phyloP scores from a whole-genome alignment of 2,113 vertebrate genomes.

The Eptatretus burgeri region DNA sequence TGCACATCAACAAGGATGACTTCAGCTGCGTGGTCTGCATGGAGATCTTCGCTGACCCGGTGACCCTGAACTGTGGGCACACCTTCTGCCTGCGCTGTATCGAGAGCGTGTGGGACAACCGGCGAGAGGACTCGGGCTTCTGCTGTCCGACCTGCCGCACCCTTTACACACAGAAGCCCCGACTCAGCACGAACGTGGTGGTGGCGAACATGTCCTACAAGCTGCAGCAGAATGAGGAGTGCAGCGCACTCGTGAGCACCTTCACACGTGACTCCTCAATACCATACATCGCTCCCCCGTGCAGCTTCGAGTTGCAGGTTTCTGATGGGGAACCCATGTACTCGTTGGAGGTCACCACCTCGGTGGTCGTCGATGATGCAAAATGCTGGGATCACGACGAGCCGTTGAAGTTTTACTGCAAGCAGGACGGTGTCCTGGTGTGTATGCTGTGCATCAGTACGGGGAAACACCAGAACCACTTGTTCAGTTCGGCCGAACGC shows the following conservation, averaged over 20 bases:
- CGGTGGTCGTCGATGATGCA: neutral
- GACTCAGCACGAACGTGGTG: neutral
- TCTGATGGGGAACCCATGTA: neutral
- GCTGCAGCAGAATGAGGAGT: neutral
- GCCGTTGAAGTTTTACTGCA: constrained; percentile 7
- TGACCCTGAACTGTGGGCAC: constrained; percentile 28
- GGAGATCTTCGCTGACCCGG: constrained; percentile 21
- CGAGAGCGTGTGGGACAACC: constrained; percentile 12
- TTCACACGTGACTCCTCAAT: neutral
- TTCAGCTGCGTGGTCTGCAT: constrained; percentile 28
- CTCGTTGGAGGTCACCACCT: neutral
- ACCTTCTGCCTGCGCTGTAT: constrained; percentile 26
- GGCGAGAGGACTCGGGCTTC: constrained; percentile 14
- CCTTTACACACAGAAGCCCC: constrained; percentile 14
- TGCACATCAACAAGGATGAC: constrained; percentile 13
- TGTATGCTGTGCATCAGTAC: constrained; percentile 4
- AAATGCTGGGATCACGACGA: constrained; percentile 6
- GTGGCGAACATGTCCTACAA: constrained; percentile 4
- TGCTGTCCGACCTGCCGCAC: constrained; percentile 23
- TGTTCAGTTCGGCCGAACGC: neutral
- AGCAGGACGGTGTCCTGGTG: neutral
- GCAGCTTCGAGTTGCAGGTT: neutral
- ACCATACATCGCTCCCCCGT: neutral
- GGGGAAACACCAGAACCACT: constrained; percentile 5
- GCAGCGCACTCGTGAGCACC: neutral